phyloP scores from a whole-genome alignment of 2,797 vertebrate species.

The Notoglanidium macrostoma region DNA sequence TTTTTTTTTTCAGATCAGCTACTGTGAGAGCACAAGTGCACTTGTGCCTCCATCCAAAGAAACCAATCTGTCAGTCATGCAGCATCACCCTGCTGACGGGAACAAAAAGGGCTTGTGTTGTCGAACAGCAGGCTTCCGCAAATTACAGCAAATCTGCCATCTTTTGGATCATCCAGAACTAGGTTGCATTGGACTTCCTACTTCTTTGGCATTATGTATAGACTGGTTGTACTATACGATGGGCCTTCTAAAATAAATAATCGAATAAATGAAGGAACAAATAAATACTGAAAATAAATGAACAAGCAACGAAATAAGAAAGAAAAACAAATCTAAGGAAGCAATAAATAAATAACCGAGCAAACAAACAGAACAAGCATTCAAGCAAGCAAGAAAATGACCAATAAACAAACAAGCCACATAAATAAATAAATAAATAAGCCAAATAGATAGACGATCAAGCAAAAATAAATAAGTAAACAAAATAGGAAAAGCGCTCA shows the following conservation, averaged over 20 bases:
- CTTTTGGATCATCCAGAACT: neutral
- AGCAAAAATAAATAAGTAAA: too few relatives aligned
- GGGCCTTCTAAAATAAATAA: neutral
- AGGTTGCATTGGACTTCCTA: neutral
- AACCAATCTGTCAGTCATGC: slow-evolving; percentile 51
- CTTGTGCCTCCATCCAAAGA: slow-evolving; percentile 33
- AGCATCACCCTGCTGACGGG: slow-evolving; percentile 12
- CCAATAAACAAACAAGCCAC: neutral
- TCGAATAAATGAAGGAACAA: neutral
- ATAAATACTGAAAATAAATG: neutral
- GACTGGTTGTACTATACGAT: too few relatives aligned
- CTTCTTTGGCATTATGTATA: neutral
- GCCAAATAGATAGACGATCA: neutral
- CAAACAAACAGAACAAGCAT: neutral
- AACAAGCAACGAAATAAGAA: neutral
- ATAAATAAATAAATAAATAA: neutral
- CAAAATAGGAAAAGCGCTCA: too few relatives aligned
- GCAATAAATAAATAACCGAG: too few relatives aligned
- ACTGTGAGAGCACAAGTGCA: slow-evolving; percentile 42
- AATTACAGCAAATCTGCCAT: slow-evolving; percentile 10
- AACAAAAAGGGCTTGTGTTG: slow-evolving; percentile 9
- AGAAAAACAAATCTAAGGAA: neutral
- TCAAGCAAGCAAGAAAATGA: neutral
- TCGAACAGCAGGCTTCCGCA: slow-evolving; percentile 9
- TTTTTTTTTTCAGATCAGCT: slow-evolving; percentile 40